Evolutionary conservation across 2,888 invertebrate species (phyloP), one percentile per base, ranked within the genome.

Genomic region (Atethmia centrago): DNA sequence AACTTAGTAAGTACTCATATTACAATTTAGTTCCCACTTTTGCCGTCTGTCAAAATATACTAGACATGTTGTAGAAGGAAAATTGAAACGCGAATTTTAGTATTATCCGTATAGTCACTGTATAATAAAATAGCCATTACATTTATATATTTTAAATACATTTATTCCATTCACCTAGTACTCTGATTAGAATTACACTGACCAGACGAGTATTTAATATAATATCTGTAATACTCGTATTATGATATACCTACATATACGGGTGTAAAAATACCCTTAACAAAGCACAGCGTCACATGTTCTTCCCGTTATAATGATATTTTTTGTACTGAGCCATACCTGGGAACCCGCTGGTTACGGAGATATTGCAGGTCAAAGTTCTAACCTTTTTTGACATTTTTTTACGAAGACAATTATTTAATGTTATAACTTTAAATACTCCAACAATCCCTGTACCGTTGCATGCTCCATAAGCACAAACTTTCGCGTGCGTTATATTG

Each of bases 151-250:
- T 36, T 49, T 56, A 51, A 49, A 63, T 58, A 76, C 25, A 63
- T 78, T 56, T 58, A 63, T 79, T 51, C 28, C 56, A 78, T 71
- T 70, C 36, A 63, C n/a, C 14, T 63, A 42, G 28, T 53, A 53
- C 31, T 31, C 21, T 31, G 25, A 31, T 31, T 47, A 42, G 9
- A 61, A 75, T n/a, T n/a, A 49, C 31, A 61, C 21, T 47, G 45
- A 53, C 25, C 19, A 45, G n/a, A 36, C 14, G 19, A 74, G 47
- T 16, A 36, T 28, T 21, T 21, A n/a, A 45, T 28, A 61, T n/a
- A 21, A 28, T 45, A 40, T 47, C 14, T n/a, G 28, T 21, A 56
- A 31, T 63, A n/a, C n/a, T n/a, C n/a, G n/a, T n/a, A 59, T 16
- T 28, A 68, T 45, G n/a, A 28, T 36, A 51, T 28, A 31, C n/a